Evolutionary conservation across 2,888 invertebrate species (phyloP), one percentile per base, ranked within the genome.

Genomic region (Furcula furcula): DNA sequence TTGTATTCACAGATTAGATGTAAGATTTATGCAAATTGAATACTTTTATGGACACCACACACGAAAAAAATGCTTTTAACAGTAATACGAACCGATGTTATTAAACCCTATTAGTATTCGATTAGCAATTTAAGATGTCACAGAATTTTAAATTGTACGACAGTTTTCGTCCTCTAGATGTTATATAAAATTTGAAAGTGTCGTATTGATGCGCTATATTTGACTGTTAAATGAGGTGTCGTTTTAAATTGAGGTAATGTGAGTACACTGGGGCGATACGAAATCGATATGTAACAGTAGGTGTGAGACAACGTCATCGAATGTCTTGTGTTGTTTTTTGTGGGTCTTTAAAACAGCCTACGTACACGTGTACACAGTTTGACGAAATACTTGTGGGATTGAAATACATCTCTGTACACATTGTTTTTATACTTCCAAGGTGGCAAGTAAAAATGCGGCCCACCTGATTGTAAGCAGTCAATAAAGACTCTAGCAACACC

Each of bases 81-180:
- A 64, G 78, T 73, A 76, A 82, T 61, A 58, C 56, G 70, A 79
- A 68, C 50, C 59, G 59, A 64, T 64, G 57, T 65, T 65, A 60
- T 56, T 50, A 57, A 57, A 59, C n/a, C n/a, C 68, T 69, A 79
- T 80, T 76, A 77, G 75, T 66, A 67, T 74, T 68, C 71, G 67
- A 77, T 81, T 78, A 78, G 80, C 77, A 76, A 81, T 74, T 67
- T 57, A 70, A 83, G 71, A 76, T 64, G 62, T 63, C 60, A 68
- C 61, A 62, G 55, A 67, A 69, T 64, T 67, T 69, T 18, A 55
- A 58, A 50, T 48, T 55, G 36, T 39, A 47, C 36, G 40, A 36
- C 40, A 25, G 16, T 40, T 27, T 41, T 48, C 38, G 65, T 57
- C 53, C 58, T 70, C 58, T 56, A 59, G 54, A 56, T 54, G 37